A percentile compares a stretch with the other conserved stretches of the same genome.
Conservation (phyloP, 1,140 invertebrate genomes). For the Harlomillsia oculata region DNA sequence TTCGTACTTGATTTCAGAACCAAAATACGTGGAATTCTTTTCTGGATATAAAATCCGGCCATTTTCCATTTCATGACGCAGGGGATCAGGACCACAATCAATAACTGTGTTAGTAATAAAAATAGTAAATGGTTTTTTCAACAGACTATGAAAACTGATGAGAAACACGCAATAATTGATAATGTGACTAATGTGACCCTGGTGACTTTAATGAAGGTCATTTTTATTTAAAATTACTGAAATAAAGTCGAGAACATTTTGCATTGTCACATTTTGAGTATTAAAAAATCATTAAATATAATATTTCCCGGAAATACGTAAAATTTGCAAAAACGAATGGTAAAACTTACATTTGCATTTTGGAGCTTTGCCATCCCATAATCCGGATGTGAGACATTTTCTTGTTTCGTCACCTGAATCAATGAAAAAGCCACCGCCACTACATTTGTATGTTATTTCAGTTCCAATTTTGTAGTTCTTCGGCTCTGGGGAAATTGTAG, state of each 20-base stretch:
- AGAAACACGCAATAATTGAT: slow-evolving; percentile 1
- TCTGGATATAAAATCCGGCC: slow-evolving; percentile 54
- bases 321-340: neutral
- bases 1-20: slow-evolving; percentile 60
- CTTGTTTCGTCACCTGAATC: slow-evolving; percentile 56
- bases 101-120: slow-evolving; percentile 51
- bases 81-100: slow-evolving; percentile 61
- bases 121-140: slow-evolving; percentile 1
- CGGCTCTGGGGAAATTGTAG: slow-evolving; percentile 4
- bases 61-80: slow-evolving; percentile 51
- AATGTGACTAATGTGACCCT: no score
- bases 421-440: slow-evolving; percentile 63
- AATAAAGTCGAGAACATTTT: no score
- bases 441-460: slow-evolving; percentile 65
- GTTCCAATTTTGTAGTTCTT: slow-evolving; percentile 55
- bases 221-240: no score
- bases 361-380: slow-evolving; percentile 68
- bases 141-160: neutral
- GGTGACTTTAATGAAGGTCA: no score
- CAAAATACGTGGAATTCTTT: slow-evolving; percentile 58
- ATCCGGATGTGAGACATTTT: slow-evolving; percentile 59
- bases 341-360: slow-evolving; percentile 69
- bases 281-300: no score
- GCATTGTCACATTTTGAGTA: no score
- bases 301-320: slow-evolving; percentile 18